Evolutionary conservation across 2,113 vertebrate genomes (phyloP), one percentile per base, ranked within the genome.

Genomic region (Morone saxatilis): DNA sequence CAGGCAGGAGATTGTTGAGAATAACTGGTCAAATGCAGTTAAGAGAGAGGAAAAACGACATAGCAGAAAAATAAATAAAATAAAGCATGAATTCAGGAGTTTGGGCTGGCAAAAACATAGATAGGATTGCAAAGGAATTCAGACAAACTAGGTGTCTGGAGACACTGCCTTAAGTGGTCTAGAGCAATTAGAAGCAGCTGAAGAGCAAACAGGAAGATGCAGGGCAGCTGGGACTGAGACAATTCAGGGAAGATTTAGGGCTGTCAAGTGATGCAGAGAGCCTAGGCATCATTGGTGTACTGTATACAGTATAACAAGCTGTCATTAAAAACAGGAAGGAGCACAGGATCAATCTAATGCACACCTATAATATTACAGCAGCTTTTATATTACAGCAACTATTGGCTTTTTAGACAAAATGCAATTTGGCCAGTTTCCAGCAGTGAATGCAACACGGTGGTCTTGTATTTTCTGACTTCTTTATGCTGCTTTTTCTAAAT

Each of bases 131-230:
- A 43, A 43, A 8, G 60, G 73, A 85, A 82, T 80, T 79, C 53
- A 79, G 76, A 80, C 54, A 80, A 56, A 85, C 38, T 57, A 66
- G 60, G 66, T 75, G 74, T 78, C 70, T 81, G 47, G 69, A 88
- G 86, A 86, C 56, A 36, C 13, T 53, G 62, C 67, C 54, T 76
- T 82, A 71, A 83, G 80, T 54, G 67, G 69, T 75, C 40, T 71
- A 20, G 41, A 80, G 63, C 79, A 85, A 88, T 86, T 88, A 83
- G 81, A 84, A 88, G 67, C 80, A 86, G 86, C 81, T 75, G 76
- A 86, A 56, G 71, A 76, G 57, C 63, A 85, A 89, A 71, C 48
- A 53, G 61, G 51, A 70, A 69, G 71, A 83, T 85, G 69, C 68
- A 43, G 45, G 80, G 71, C 60, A 71, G 70, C 74, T 81, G 66